Evolutionary conservation across 2,888 invertebrate genomes (phyloP).

Genomic region (Clostera curtula): DNA sequence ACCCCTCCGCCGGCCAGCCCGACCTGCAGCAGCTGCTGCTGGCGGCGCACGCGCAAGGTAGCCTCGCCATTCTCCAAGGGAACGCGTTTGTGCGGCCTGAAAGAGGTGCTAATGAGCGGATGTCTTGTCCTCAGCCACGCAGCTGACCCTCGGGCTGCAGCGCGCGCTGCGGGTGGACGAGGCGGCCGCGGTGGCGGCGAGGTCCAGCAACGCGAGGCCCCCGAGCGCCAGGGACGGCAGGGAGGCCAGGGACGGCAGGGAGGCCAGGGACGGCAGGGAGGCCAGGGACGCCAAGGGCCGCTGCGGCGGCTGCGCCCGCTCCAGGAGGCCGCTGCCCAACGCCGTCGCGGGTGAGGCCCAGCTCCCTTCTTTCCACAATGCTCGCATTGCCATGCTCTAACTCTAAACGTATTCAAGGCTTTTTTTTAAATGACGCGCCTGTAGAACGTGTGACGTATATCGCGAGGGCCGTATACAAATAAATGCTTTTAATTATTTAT

Average conservation of each 20-base stretch:
- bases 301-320: too few species aligned
- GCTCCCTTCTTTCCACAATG: too few species aligned
- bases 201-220: too few species aligned
- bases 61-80: background rate
- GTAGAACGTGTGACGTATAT: too few species aligned
- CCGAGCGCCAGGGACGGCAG: conserved; percentile 18
- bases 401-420: too few species aligned
- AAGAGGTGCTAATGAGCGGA: background rate
- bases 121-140: conserved; percentile 25
- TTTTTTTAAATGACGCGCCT: too few species aligned
- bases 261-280: conserved; percentile 1
- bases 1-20: conserved; percentile 13
- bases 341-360: too few species aligned
- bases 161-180: conserved; percentile 41
- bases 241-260: conserved; percentile 34
- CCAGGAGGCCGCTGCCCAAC: too few species aligned
- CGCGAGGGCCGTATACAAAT: too few species aligned
- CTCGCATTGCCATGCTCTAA: too few species aligned
- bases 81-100: background rate
- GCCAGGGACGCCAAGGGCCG: conserved; percentile 4
- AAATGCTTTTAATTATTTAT: too few species aligned
- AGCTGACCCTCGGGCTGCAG: conserved; percentile 27
- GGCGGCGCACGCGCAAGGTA: conserved; percentile 63
- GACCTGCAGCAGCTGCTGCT: conserved; percentile 54
- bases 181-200: conserved; percentile 35